Evolutionary conservation across 2,888 invertebrate genomes (phyloP).

Genomic region (Microctonus brassicae): DNA sequence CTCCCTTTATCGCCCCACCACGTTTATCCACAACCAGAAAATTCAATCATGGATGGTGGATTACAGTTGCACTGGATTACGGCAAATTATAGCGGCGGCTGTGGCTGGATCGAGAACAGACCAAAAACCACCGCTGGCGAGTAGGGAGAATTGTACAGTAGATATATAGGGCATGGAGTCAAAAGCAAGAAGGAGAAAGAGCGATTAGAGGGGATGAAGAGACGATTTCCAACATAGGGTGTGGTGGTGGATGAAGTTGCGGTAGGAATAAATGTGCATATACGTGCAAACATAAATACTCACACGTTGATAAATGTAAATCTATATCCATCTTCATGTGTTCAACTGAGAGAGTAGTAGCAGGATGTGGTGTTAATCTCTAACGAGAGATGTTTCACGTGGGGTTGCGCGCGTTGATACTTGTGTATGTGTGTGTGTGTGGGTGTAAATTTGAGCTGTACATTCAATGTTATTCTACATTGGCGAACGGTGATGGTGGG

Average conservation of each 20-base stretch:
- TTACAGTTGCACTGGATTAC: conserved; percentile 44
- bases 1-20: neutral
- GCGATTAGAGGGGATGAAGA: conserved; percentile 12
- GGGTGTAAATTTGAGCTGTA: neutral
- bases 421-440: neutral
- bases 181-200: neutral
- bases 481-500: conserved; percentile 29
- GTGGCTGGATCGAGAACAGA: conserved; percentile 36
- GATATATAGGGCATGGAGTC: conserved; percentile 6
- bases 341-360: conserved; percentile 1
- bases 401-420: conserved; percentile 9
- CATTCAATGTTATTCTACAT: neutral
- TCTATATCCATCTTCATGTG: too few species aligned
- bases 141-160: conserved; percentile 24
- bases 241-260: conserved; percentile 17
- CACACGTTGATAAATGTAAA: too few species aligned
- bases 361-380: conserved; percentile 14
- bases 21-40: neutral
- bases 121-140: conserved; percentile 33
- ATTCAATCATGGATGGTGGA: conserved; percentile 29
- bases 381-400: neutral
- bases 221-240: too few species aligned
- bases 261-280: neutral
- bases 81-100: conserved; percentile 37
- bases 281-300: neutral